Conservation (phyloP, 53 echinoderm and acorn worm genomes). For the Astropecten irregularis region DNA sequence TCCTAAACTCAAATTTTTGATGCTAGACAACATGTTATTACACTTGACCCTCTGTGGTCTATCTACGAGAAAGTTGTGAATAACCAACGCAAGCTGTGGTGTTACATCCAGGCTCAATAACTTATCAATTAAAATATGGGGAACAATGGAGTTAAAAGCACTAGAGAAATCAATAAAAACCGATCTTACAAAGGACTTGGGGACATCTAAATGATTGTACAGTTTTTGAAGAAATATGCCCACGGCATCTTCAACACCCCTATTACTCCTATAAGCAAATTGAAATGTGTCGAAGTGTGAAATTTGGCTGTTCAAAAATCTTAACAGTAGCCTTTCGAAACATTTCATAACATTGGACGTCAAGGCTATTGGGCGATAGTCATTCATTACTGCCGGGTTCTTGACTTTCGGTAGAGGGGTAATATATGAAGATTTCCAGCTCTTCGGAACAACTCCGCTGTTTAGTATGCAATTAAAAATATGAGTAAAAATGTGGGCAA, state of each 20-base stretch:
- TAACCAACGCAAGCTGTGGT: not conserved
- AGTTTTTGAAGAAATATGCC: not conserved
- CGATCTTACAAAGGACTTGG: not conserved
- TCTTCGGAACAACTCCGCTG: not conserved
- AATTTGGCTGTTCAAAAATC: not conserved
- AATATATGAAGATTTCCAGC: not conserved
- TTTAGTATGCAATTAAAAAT: not conserved
- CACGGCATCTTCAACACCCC: not conserved
- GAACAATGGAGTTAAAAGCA: not conserved
- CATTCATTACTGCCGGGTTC: not conserved
- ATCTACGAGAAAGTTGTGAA: not conserved
- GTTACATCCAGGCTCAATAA: not conserved
- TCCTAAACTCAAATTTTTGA: not conserved
- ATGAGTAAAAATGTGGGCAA: not conserved
- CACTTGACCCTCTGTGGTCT: not conserved
- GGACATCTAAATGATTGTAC: not conserved
- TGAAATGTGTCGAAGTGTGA: not conserved
- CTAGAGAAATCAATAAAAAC: not conserved
- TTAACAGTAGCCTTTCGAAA: not conserved
- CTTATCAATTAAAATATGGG: not conserved
- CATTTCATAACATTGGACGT: not conserved
- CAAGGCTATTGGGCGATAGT: not conserved
- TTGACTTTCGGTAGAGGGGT: not conserved
- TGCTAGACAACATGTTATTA: not conserved
- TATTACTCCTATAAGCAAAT: not conserved